Evolutionary conservation across 2,888 invertebrate genomes (phyloP).

Genomic region (Drosophila macrospina): DNA sequence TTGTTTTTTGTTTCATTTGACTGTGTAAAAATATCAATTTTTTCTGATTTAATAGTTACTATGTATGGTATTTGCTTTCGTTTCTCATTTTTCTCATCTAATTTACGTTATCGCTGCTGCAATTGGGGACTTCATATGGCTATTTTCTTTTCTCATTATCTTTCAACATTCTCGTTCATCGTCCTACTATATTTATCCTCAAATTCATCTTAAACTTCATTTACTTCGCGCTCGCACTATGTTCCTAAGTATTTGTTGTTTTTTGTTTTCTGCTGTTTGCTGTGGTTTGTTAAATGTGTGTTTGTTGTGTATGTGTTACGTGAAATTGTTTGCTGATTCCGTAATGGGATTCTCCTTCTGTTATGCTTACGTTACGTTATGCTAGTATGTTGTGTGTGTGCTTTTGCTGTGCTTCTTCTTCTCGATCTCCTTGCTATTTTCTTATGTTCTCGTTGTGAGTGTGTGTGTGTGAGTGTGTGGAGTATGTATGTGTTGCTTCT

Average conservation of each 20-base stretch:
- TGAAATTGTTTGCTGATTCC: constrained; percentile 39
- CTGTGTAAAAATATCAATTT: constrained; percentile 77
- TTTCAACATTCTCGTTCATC: constrained; percentile 26
- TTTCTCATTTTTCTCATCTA: constrained; percentile 44
- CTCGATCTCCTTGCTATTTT: constrained; percentile 25
- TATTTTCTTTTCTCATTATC: constrained; percentile 30
- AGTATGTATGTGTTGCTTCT: constrained; percentile 44
- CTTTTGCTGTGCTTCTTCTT: constrained; percentile 39
- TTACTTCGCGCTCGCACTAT: constrained; percentile 48
- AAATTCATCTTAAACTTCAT: constrained; percentile 28
- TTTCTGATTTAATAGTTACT: constrained; percentile 60
- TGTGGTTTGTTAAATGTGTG: constrained; percentile 10
- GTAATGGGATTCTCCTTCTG: constrained; percentile 29
- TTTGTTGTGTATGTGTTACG: constrained; percentile 13
- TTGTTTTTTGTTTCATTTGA: constrained; percentile 53
- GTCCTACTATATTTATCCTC: constrained; percentile 32
- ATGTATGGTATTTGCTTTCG: constrained; percentile 51
- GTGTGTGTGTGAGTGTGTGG: constrained; percentile 21
- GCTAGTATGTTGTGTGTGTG: constrained; percentile 35
- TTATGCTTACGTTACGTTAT: constrained; percentile 52
- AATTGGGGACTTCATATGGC: constrained; percentile 55
- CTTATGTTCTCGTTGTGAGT: constrained; percentile 15
- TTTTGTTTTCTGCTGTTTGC: constrained; percentile 10
- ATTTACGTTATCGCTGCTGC: constrained; percentile 39
- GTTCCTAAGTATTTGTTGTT: constrained; percentile 33